Percentiles rank a stretch among this genome's conserved stretches.
These are phyloP conservation scores for Fulica atra DNA, from an alignment of 2,113 vertebrate genomes.

Conservation along the genomic window DNA sequence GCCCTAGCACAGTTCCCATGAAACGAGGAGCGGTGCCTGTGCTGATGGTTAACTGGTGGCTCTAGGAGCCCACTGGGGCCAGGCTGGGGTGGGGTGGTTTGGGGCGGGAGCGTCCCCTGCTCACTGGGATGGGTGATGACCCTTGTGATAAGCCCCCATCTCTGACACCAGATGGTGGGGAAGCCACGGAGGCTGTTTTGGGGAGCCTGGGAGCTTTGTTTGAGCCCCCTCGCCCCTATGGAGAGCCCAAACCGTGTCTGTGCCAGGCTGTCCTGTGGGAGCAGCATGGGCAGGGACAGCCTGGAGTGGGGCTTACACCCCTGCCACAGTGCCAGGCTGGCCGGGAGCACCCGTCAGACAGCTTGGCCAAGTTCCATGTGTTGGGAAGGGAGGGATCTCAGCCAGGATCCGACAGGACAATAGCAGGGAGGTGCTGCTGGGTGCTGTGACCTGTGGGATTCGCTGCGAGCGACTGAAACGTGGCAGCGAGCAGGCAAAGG, in stretches of 20 bases:
- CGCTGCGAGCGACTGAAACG: fast-evolving
- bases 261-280: neutral
- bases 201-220: neutral
- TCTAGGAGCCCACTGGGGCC: neutral
- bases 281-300: neutral
- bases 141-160: too few species aligned
- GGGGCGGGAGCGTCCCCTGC: neutral
- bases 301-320: neutral
- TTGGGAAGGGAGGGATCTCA: neutral
- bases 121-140: fast-evolving
- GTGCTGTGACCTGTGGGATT: neutral
- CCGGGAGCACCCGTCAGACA: fast-evolving
- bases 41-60: neutral
- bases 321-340: neutral
- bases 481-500: fast-evolving
- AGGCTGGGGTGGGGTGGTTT: fast-evolving
- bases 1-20: neutral
- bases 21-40: neutral
- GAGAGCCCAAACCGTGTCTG: neutral
- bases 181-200: too few species aligned
- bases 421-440: neutral
- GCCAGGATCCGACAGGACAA: neutral
- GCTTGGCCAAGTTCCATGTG: fast-evolving
- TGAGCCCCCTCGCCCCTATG: fast-evolving
- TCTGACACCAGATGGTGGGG: fast-evolving